Percentiles rank a stretch among this genome's conserved stretches.
phyloP scores from a whole-genome alignment of 2,113 vertebrate species.

The Rissa tridactyla region DNA sequence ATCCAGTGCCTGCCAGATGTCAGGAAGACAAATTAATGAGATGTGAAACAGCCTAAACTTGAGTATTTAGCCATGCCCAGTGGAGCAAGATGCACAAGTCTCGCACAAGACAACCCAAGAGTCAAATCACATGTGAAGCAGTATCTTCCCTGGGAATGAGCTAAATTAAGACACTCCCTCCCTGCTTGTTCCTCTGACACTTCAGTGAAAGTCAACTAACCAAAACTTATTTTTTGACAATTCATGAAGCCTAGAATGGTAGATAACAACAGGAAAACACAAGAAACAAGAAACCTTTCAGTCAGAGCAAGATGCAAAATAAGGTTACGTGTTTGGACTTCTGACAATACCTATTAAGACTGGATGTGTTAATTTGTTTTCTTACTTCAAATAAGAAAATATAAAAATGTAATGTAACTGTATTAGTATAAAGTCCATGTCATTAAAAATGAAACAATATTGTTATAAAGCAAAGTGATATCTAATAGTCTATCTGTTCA shows the following conservation, averaged over 20 bases:
- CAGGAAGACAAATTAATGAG: background rate
- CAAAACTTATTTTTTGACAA: background rate
- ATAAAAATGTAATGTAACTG: background rate
- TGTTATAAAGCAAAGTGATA: background rate
- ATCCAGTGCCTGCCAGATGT: background rate
- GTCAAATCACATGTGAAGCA: background rate
- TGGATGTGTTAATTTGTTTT: background rate
- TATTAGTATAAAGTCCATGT: background rate
- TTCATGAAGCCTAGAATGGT: background rate
- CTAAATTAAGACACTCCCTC: background rate
- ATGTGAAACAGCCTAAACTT: background rate
- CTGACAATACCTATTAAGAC: background rate
- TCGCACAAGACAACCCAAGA: background rate
- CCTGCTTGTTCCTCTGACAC: background rate
- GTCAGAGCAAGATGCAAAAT: background rate
- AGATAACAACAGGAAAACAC: background rate
- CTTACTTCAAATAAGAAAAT: background rate
- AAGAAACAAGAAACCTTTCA: background rate
- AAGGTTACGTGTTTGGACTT: background rate
- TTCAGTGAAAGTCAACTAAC: background rate
- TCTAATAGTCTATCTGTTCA: background rate
- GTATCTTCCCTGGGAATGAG: background rate
- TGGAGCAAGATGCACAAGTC: background rate
- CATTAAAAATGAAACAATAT: background rate
- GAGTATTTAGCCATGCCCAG: background rate